A percentile compares a stretch with the other conserved stretches of the same genome.
Evolutionary conservation across 1,140 invertebrate species (phyloP).

Genomic region (Drosophila bipectinata): DNA sequence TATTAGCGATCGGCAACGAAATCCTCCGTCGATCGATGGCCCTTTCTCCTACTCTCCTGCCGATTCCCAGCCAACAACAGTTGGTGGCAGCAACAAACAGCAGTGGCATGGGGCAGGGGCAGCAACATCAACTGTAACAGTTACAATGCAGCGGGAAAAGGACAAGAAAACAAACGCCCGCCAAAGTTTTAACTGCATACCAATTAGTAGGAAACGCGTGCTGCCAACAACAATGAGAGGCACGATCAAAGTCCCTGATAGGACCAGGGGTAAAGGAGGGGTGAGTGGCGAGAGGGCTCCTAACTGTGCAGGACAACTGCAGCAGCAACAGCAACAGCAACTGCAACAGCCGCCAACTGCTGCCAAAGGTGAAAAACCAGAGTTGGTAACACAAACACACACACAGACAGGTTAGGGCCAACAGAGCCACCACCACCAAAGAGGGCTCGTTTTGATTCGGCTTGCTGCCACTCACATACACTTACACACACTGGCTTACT

Average conservation of each 20-base stretch:
- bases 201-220: constrained; percentile 82
- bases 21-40: not conserved
- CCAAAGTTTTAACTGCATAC: constrained; percentile 75
- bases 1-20: constrained; percentile 7
- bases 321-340: constrained; percentile 32
- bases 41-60: not conserved
- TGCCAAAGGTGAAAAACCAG: constrained; percentile 82
- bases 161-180: constrained; percentile 70
- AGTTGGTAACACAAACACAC: constrained; percentile 64
- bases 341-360: constrained; percentile 74
- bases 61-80: constrained; percentile 38
- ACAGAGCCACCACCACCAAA: constrained; percentile 19
- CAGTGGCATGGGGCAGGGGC: not conserved
- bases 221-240: constrained; percentile 60
- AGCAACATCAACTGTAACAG: constrained; percentile 51
- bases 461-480: constrained; percentile 49
- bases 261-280: not conserved
- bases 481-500: not conserved
- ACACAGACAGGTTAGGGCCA: constrained; percentile 16
- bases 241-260: constrained; percentile 69
- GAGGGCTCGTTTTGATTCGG: constrained; percentile 75
- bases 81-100: constrained; percentile 45
- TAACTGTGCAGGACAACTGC: constrained; percentile 79
- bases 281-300: constrained; percentile 25
- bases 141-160: constrained; percentile 55